A percentile compares a stretch with the other conserved stretches of the same genome.
Conservation (phyloP, 2,888 invertebrate species). For the Parascotia fuliginaria region DNA sequence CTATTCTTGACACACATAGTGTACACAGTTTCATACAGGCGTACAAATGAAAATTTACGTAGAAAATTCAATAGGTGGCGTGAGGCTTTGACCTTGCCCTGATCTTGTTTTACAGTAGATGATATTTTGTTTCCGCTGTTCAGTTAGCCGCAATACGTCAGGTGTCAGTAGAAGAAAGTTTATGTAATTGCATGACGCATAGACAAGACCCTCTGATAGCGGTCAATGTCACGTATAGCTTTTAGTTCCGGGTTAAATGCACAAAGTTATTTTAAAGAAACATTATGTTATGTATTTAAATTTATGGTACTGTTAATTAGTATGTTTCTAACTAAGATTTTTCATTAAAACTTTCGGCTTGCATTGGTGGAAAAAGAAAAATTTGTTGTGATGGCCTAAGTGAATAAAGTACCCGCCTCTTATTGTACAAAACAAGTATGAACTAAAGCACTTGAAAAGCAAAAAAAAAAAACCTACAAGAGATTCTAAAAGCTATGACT, state of each 20-base stretch:
- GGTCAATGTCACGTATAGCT: constrained; percentile 11
- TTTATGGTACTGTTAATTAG: not conserved
- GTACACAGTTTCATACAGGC: not conserved
- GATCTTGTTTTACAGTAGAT: constrained; percentile 24
- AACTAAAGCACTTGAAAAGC: no score
- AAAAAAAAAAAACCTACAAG: no score
- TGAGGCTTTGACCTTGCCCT: constrained; percentile 31
- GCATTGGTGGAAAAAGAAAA: no score
- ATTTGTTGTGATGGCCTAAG: no score
- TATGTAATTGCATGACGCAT: constrained; percentile 40
- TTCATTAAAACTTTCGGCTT: no score
- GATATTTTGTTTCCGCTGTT: constrained; percentile 26
- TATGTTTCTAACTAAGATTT: no score
- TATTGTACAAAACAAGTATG: no score
- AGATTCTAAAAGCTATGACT: no score
- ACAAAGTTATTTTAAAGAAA: not conserved
- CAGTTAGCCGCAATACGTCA: constrained; percentile 36
- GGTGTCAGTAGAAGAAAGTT: constrained; percentile 31
- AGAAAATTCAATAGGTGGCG: constrained; percentile 13
- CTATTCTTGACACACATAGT: not conserved
- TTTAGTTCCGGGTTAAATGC: constrained; percentile 1
- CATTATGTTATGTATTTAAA: not conserved
- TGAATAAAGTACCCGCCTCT: no score
- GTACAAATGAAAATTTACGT: not conserved
- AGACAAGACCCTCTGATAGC: constrained; percentile 8